Base-by-base conservation (phyloP, 2,888 invertebrate species). In the Eustalomyia histrio region DNA sequence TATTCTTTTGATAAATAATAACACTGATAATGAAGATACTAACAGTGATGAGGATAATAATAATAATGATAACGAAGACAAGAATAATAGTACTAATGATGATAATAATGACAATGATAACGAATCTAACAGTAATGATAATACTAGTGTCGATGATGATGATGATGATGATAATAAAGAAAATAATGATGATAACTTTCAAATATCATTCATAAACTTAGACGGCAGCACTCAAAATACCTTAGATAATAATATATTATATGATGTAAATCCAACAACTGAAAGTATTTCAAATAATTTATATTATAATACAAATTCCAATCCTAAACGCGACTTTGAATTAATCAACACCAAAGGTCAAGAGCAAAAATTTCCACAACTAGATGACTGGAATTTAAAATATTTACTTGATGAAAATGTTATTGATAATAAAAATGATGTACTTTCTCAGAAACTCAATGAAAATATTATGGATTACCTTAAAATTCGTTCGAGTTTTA, bases 381-480 rank as follows among this genome's bases (percentile, higher is more conserved):
- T n/a, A n/a, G 6, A 47, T 10, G 43, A 4, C n/a, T n/a, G 14
- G n/a, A n/a, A n/a, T 14, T n/a, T n/a, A 14, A 14, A 47, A 47
- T 3, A 1, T 47, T 47, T n/a, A 47, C 14, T 5, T 47, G 14
- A 6, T 14, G 43, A 47, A n/a, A 47, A 7, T n/a, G 4, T 47
- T 47, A n/a, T 14, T n/a, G 29, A 29, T 6, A 39, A 39, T 39
- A 39, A 12, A 39, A 39, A 39, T 29, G 29, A 29, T 6, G 7
- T 29, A 6, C 29, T 29, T 29, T 29, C 29, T 29, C 29, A 17
- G 10, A 17, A 29, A n/a, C 5, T 43, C 1, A 39, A 39, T n/a
- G n/a, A 55, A 0, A 33, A 57, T 29, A 2, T 14, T 61, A 10
- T 60, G 1, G 33, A 78, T 16, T 78, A 67, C 61, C 16, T 35